Evolutionary conservation across 2,113 vertebrate species (phyloP), one percentile per base, ranked within the genome.

Genomic region (Enhydra lutris): DNA sequence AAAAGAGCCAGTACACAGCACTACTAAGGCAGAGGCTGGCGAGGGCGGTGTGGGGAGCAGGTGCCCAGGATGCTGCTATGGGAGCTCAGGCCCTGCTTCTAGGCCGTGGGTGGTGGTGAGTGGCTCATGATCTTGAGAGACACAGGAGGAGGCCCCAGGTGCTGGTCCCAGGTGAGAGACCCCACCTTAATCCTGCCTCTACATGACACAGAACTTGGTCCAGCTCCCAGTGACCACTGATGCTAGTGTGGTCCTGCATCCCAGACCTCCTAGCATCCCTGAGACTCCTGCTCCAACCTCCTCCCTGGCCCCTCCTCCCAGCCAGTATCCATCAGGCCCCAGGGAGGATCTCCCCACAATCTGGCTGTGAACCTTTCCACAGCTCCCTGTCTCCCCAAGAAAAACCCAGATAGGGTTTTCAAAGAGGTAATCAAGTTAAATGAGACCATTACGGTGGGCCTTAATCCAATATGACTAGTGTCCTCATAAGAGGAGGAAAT

Each of bases 1-100:
- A 20, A 78, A 86, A 21, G 78, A 83, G 42, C 18, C 31, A 63
- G 61, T 45, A 71, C 7, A 20, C 0, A 80, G 57, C 71, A 26
- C 87, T 87, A 24, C 6, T 52, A 69, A 82, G 81, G 73, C 1
- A 7, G 21, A 47, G 80, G 31, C 34, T 69, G 42, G 24, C 2
- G 7, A 50, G 73, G 59, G 4, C 1, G 3, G 7, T 21, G 61
- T 17, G 7, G 71, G 42, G 42, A 36, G 7, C 8, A 47, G 85
- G 57, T 34, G 31, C 47, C 59, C 21, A 69, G 85, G 73, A 42
- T 0, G 0, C 18, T 0, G 0, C 18, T 21, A 2, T 1, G 0
- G 6, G 50, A 45, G 31, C 36, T 67, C n/a, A 29, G 63, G 50
- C 23, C 50, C 52, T 31, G 6, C 17, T 78, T 87, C 94, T 0